Base-by-base conservation (phyloP, 2,888 invertebrate genomes). In the Torymus texanus region DNA sequence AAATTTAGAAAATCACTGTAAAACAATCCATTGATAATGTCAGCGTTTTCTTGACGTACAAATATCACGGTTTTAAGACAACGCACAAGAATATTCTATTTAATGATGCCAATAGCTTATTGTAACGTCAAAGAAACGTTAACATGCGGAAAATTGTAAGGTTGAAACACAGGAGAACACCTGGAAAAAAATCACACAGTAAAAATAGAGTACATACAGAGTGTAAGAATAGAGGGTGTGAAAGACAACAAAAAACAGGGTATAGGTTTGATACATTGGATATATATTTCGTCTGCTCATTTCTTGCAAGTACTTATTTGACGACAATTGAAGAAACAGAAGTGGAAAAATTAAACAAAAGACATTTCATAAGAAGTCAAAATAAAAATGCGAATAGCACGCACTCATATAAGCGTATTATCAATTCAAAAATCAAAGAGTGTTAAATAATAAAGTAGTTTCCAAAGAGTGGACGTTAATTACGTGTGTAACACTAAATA, bases 181-280 rank as follows among this genome's bases (percentile, higher is more conserved):
- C 72, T 76, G 72, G 62, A 76, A 78, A 82, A 78, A 65, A 62
- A 79, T 78, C 66, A 75, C 78, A 79, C 79, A 79, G 59, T 74
- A 80, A 73, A 79, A 78, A 76, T 81, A 70, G 61, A 82, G 14
- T 75, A 68, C 61, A 75, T 74, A 79, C 29, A 81, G 76, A 80
- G 73, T 72, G 75, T 71, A 59, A 80, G 29, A 71, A 59, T 79
- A 81, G 70, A 78, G 68, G 82, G 84, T 81, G 83, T 84, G 85
- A 86, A 86, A 85, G 85, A 88, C 83, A 85, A 82, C 84, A 86
- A 86, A 82, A 84, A 76, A 85, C 86, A 85, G 85, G 84, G 41
- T 41, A 83, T 84, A 86, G 85, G 84, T 88, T 88, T 84, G 78
- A 85, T 84, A 85, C 84, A 86, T 83, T 75, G 82, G 82, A 83